phyloP scores from a whole-genome alignment of 2,797 vertebrate genomes.

The Dendrocincla fuliginosa region DNA sequence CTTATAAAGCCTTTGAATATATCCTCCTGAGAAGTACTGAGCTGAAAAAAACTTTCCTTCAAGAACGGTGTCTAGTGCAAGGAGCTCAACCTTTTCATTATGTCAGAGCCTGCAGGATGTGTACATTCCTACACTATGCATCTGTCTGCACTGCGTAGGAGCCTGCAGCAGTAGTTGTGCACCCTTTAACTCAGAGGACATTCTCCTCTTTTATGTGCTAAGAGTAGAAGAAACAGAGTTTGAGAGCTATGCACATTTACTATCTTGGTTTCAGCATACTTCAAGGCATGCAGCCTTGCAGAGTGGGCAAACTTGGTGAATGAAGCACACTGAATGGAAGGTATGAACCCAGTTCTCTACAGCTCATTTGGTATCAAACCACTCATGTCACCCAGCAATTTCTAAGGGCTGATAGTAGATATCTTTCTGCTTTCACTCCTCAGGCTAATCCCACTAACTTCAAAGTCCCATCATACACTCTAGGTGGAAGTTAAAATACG shows the following conservation, averaged over 20 bases:
- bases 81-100: conserved; percentile 3
- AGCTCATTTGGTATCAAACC: not conserved
- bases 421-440: not conserved
- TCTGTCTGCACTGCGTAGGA: not conserved
- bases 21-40: not conserved
- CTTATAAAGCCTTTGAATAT: not conserved
- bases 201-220: not conserved
- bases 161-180: not conserved
- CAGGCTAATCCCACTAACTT: not conserved
- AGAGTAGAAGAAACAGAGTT: not conserved
- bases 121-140: not conserved
- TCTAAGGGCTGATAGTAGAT: not conserved
- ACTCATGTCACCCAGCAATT: not conserved
- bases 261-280: not conserved
- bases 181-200: not conserved
- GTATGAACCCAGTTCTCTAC: not conserved
- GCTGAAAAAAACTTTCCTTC: not conserved
- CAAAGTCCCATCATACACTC: not conserved
- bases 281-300: not conserved
- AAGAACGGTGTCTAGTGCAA: not conserved
- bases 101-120: not conserved
- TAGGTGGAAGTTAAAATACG: not conserved
- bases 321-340: not conserved
- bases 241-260: not conserved
- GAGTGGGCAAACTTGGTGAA: not conserved